Base-by-base conservation (phyloP, 37 sponge, comb jelly and placozoan genomes). In the Ianthella basta region DNA sequence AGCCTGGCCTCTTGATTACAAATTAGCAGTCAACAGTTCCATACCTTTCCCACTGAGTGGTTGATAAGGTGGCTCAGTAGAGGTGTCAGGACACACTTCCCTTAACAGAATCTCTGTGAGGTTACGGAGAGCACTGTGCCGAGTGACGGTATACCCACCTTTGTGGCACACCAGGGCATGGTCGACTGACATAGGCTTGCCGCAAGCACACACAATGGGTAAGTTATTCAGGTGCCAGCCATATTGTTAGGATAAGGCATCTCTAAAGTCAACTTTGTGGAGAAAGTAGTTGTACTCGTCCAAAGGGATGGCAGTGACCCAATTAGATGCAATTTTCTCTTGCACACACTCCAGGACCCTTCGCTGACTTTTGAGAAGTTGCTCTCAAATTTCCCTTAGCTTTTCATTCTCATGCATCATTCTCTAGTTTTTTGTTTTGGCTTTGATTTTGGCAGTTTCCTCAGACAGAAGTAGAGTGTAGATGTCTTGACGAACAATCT, bases 61-160 rank as follows among this genome's bases (percentile, higher is more conserved):
- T 75, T 41, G 78, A 40, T 39, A 14, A 4, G 24, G 25, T 36
- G 78, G 78, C 21, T 75, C 53, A 2, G 15, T 41, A 14, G 23
- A 15, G 1, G 25, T 23, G 54, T 75, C 40, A 44, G 15, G 78
- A 19, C 54, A 53, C 3, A 75, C 78, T 24, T 75, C 53, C 12
- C 14, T 18, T 12, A 75, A 53, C 24, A 75, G 54, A 4, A 53
- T 36, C 5, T 24, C 78, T 39, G 78, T 75, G 32, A 75, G 37
- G 16, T 75, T 44, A 4, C 78, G 37, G n/a, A 75, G 37, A 50
- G 37, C 78, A 41, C 40, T 75, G 78, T 75, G 78, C 0, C 78
- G 78, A 1, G 15, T 21, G 37, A 24, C 12, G 21, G 54, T 15
- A 24, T 41, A 50, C 12, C 55, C 55, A 3, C 79, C 79, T 5